Conservation (phyloP, 2,888 invertebrate species). For the Antitype chi region DNA sequence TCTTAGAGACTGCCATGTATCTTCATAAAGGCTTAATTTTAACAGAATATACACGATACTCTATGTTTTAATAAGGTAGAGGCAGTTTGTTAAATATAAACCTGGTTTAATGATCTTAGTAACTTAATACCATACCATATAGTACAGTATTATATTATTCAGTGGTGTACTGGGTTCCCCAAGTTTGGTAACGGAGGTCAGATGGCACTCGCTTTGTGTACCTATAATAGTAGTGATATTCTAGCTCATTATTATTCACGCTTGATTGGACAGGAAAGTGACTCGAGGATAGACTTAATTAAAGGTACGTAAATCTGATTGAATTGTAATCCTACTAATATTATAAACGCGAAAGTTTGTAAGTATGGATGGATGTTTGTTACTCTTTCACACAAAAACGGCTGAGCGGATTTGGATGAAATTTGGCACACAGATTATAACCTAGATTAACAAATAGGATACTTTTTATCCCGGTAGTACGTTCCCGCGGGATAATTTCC, state of each 20-base stretch:
- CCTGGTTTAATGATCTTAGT: conserved; percentile 46
- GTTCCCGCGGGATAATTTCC: too few relatives aligned
- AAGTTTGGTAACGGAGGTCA: conserved; percentile 24
- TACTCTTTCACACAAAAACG: too few relatives aligned
- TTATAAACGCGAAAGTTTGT: too few relatives aligned
- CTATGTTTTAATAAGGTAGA: conserved; percentile 46
- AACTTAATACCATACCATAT: conserved; percentile 40
- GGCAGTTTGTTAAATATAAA: conserved; percentile 49
- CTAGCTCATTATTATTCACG: neutral
- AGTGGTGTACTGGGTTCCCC: conserved; percentile 15
- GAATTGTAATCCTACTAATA: too few relatives aligned
- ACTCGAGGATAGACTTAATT: neutral
- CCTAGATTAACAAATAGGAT: too few relatives aligned
- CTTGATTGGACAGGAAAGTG: neutral
- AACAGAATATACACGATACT: conserved; percentile 46
- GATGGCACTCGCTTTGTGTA: conserved; percentile 9
- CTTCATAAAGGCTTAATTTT: conserved; percentile 36
- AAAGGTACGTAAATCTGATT: neutral
- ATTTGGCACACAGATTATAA: too few relatives aligned
- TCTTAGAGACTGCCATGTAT: conserved; percentile 21
- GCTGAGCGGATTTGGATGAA: too few relatives aligned
- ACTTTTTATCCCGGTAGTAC: too few relatives aligned
- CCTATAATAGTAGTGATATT: neutral
- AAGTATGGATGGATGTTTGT: too few relatives aligned
- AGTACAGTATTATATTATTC: conserved; percentile 40